Percentiles rank a stretch among this genome's conserved stretches.
phyloP scores from a whole-genome alignment of 2,888 invertebrate genomes.

The Cephus nigrinus region DNA sequence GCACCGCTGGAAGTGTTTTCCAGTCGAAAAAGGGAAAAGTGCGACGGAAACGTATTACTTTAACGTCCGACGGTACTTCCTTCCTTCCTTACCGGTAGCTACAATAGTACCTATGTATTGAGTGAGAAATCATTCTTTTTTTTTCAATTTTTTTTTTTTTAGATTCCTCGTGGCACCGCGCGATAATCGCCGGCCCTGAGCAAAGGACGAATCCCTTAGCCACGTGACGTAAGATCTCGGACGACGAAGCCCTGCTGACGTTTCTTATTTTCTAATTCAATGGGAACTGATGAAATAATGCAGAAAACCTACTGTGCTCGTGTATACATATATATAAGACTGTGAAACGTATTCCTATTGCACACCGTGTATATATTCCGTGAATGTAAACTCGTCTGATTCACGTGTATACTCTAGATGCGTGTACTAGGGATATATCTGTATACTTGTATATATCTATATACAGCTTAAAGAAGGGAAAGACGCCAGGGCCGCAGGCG shows the following conservation, averaged over 20 bases:
- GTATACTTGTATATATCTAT: no score
- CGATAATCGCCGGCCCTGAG: background rate
- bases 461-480: no score
- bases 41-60: background rate
- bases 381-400: no score
- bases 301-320: slow-evolving; percentile 7
- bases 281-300: slow-evolving; percentile 24
- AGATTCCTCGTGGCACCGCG: background rate
- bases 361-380: no score
- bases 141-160: background rate
- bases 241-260: background rate
- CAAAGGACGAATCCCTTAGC: background rate
- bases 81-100: background rate
- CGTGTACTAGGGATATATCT: no score
- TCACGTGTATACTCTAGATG: no score
- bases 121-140: background rate
- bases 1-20: no score
- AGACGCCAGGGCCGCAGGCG: slow-evolving; percentile 20
- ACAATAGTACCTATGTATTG: no score
- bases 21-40: background rate
- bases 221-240: slow-evolving; percentile 5
- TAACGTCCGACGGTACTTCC: background rate
- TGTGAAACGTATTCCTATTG: no score
- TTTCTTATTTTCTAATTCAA: slow-evolving; percentile 26
- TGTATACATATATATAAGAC: background rate